Conservation (phyloP, 1,140 invertebrate genomes). For the Drosophila arawakana region DNA sequence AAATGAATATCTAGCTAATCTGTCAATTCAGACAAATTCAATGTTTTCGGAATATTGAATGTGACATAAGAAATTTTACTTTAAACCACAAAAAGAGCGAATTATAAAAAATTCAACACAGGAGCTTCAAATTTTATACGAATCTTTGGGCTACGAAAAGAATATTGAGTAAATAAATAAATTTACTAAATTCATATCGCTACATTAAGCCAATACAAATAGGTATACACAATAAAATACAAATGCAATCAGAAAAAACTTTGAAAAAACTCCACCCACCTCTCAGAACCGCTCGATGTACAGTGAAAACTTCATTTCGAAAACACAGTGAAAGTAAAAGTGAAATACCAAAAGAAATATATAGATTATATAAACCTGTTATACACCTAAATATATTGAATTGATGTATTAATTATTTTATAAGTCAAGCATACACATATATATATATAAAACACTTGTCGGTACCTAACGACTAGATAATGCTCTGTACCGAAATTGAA, state of each 20-base stretch:
- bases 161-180: conserved; percentile 14
- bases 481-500: conserved; percentile 13
- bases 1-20: conserved; percentile 34
- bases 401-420: conserved; percentile 41
- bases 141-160: conserved; percentile 53
- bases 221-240: conserved; percentile 18
- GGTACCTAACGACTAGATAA: conserved; percentile 20
- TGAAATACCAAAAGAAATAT: neutral
- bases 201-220: conserved; percentile 45
- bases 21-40: conserved; percentile 70
- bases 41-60: conserved; percentile 33
- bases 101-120: conserved; percentile 38
- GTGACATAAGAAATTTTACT: conserved; percentile 50
- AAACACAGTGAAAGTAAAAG: neutral
- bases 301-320: conserved; percentile 31
- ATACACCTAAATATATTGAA: conserved; percentile 28
- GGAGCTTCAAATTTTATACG: conserved; percentile 75
- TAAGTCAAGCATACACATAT: conserved; percentile 32
- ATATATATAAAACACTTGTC: conserved; percentile 27
- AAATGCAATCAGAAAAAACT: conserved; percentile 40
- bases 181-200: conserved; percentile 63
- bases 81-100: conserved; percentile 43
- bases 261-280: conserved; percentile 54
- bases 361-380: conserved; percentile 15
- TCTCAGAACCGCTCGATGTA: conserved; percentile 58